Base-by-base conservation (phyloP, 2,888 invertebrate species). In the Ypsolopha scabrella region DNA sequence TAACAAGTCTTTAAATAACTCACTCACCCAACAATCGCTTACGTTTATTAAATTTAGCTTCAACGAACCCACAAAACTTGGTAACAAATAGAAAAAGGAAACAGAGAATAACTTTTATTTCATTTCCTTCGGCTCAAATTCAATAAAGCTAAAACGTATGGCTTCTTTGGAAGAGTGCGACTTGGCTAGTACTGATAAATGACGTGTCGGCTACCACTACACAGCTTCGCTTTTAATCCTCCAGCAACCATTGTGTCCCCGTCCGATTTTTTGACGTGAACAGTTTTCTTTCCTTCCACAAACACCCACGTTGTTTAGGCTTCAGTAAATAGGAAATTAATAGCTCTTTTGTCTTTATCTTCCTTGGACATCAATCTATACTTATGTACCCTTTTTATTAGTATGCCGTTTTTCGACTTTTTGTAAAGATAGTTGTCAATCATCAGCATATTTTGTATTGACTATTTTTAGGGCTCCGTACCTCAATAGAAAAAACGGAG, bases 161-260 rank as follows among this genome's bases (percentile, higher is more conserved):
- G 24, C 24, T 24, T 24, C 24, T 63, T 62, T 64, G 65, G 69
- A 72, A 71, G 67, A 70, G 63, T 64, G 57, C 55, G 66, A 63
- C 65, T 69, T 67, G 74, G 36, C 9, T 39, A 39, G 24, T 74
- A 64, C 80, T 86, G 82, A 86, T 83, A 85, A 86, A 86, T 86
- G 82, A 83, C 75, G 71, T 67, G 74, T 67, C 69, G 60, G 78
- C 77, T 75, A 75, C 82, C 68, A 75, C 71, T 77, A 86, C 86
- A 86, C 61, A 73, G 74, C 73, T 82, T 86, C 73, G 82, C 85
- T 86, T 86, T 86, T 85, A 86, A 83, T 79, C 75, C 79, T 75
- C 72, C 58, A 64, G 59, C 68, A 64, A 72, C 75, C 70, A 82
- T 85, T 85, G 82, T 85, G 78, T 80, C 65, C 65, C 65, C 68